phyloP scores from a whole-genome alignment of 1,140 invertebrate species.

The Potamilus streckersoni region DNA sequence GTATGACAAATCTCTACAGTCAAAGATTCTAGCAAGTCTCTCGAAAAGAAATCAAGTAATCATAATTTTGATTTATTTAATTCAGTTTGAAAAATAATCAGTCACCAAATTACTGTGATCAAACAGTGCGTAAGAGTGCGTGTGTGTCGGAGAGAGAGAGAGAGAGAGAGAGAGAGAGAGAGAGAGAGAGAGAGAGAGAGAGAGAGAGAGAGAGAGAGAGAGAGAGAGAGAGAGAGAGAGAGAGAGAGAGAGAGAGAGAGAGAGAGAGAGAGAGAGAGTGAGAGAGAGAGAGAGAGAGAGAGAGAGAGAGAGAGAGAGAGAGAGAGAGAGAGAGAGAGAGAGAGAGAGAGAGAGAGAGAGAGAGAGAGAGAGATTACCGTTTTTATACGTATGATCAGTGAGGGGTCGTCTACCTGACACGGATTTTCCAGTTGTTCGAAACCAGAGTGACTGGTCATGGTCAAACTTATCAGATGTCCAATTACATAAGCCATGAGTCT shows the following conservation, averaged over 20 bases:
- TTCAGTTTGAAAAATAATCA: not conserved
- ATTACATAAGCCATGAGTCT: too few relatives aligned
- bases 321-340: too few relatives aligned
- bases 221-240: conserved; percentile 27
- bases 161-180: conserved; percentile 24
- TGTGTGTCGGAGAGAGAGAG: not conserved
- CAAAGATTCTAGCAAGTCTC: not conserved
- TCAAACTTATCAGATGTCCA: too few relatives aligned
- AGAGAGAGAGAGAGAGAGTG: conserved; percentile 25
- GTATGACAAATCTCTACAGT: not conserved
- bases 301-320: conserved; percentile 25
- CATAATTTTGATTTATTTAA: not conserved
- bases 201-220: conserved; percentile 21
- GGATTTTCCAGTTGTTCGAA: too few relatives aligned
- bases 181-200: conserved; percentile 27
- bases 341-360: too few relatives aligned
- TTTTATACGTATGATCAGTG: too few relatives aligned
- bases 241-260: conserved; percentile 21
- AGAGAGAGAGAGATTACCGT: too few relatives aligned
- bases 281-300: conserved; percentile 31
- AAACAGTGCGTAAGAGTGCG: not conserved
- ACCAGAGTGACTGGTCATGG: too few relatives aligned
- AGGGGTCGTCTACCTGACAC: too few relatives aligned
- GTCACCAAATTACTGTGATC: not conserved
- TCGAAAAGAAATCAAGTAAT: not conserved